Percentiles rank a stretch among this genome's conserved stretches.
phyloP scores from a whole-genome alignment of 2,888 invertebrate species.

The Tethea ocularis region DNA sequence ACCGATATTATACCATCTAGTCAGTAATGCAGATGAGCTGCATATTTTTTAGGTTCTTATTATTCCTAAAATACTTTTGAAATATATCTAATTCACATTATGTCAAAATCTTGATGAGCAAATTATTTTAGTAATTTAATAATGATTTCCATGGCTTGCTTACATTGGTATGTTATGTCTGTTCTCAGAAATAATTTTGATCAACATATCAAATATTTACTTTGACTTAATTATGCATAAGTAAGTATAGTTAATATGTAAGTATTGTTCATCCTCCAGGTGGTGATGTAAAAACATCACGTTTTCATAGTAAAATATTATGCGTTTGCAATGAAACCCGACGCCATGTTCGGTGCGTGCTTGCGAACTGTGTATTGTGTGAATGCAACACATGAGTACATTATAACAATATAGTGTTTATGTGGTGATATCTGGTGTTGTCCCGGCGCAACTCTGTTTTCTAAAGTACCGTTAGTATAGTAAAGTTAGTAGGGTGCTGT shows the following conservation, averaged over 20 bases:
- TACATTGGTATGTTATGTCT: too few relatives aligned
- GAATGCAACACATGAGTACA: conserved; percentile 17
- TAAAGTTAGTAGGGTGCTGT: conserved; percentile 20
- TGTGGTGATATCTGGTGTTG: conserved; percentile 9
- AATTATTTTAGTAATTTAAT: too few relatives aligned
- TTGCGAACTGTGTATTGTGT: conserved; percentile 36
- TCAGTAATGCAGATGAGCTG: too few relatives aligned
- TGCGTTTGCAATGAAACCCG: conserved; percentile 48
- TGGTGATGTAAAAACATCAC: conserved; percentile 48
- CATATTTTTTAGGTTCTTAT: too few relatives aligned
- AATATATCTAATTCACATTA: too few relatives aligned
- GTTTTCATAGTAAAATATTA: conserved; percentile 56
- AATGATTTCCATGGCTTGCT: too few relatives aligned
- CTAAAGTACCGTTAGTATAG: conserved; percentile 36
- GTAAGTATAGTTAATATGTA: conserved; percentile 18
- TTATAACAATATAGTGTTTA: conserved; percentile 31
- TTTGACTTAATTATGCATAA: conserved; percentile 5
- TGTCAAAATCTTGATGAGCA: too few relatives aligned
- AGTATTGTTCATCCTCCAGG: conserved; percentile 20
- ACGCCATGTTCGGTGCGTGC: conserved; percentile 41
- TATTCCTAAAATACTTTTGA: too few relatives aligned
- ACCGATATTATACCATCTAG: too few relatives aligned
- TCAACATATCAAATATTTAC: not conserved
- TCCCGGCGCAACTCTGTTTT: conserved; percentile 3
- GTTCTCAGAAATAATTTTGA: not conserved